These are phyloP conservation scores for Strix occidentalis DNA, from an alignment of 2,797 vertebrate genomes.

Conservation along the genomic window DNA sequence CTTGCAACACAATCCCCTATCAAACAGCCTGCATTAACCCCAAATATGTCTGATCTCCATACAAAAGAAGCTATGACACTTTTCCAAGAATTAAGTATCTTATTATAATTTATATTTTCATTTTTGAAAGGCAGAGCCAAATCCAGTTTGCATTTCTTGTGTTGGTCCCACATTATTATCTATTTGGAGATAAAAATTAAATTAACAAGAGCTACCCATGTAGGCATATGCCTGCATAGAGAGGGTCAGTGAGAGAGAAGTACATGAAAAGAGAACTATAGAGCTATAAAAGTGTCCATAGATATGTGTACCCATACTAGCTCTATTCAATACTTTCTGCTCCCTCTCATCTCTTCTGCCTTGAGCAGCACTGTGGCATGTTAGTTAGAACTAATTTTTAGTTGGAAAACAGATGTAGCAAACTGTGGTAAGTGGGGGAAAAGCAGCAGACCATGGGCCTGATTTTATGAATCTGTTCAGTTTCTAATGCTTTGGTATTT, in stretches of 20 bases:
- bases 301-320: not conserved
- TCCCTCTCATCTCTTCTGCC: not conserved
- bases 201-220: not conserved
- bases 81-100: not conserved
- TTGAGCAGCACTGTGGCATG: not conserved
- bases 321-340: not conserved
- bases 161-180: not conserved
- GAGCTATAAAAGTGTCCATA: not conserved
- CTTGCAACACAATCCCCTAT: not conserved
- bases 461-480: not conserved
- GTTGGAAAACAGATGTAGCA: not conserved
- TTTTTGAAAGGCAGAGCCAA: not conserved
- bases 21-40: not conserved
- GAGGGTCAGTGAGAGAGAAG: not conserved
- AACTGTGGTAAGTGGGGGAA: not conserved
- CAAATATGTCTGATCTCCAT: not conserved
- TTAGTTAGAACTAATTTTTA: not conserved
- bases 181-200: not conserved
- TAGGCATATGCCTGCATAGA: not conserved
- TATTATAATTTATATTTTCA: not conserved
- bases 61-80: not conserved
- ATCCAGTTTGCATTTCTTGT: not conserved
- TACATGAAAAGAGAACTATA: not conserved
- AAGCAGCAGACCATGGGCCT: not conserved
- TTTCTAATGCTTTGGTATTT: not conserved